phyloP scores from a whole-genome alignment of 2,888 invertebrate species.

The Melanchra persicariae region DNA sequence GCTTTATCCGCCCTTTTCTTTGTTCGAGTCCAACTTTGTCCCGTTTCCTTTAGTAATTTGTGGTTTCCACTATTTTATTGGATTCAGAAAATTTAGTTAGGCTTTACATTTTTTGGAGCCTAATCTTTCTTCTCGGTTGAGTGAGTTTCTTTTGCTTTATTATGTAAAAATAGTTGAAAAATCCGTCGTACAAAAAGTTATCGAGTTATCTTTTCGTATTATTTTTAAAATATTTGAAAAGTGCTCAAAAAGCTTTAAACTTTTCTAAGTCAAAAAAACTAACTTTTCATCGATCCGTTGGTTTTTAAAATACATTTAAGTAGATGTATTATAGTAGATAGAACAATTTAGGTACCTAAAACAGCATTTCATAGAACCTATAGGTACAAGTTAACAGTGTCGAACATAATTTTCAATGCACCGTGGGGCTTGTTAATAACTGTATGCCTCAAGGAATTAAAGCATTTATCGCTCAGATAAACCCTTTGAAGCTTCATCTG shows the following conservation, averaged over 20 bases:
- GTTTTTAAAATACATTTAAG: slow-evolving; percentile 15
- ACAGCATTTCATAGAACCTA: neutral
- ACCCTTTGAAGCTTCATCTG: slow-evolving; percentile 80
- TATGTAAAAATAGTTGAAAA: neutral
- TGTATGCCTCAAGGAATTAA: slow-evolving; percentile 70
- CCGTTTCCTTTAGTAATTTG: slow-evolving; percentile 76
- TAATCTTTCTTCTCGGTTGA: slow-evolving; percentile 13
- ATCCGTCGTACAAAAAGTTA: neutral
- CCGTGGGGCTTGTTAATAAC: slow-evolving; percentile 69
- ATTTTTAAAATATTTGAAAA: neutral
- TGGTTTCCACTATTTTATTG: slow-evolving; percentile 68
- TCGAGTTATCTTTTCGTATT: neutral
- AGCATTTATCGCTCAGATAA: slow-evolving; percentile 78
- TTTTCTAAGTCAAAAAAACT: neutral
- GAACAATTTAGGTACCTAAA: neutral
- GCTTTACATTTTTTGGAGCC: slow-evolving; percentile 32
- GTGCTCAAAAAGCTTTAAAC: neutral
- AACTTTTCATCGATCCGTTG: too few species aligned
- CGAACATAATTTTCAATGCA: slow-evolving; percentile 37
- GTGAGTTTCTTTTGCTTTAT: slow-evolving; percentile 12
- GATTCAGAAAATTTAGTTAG: slow-evolving; percentile 55
- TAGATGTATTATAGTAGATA: neutral
- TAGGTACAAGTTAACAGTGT: neutral
- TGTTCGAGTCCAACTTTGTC: slow-evolving; percentile 79
- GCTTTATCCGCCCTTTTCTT: slow-evolving; percentile 79